Base-by-base conservation (phyloP, 2,113 vertebrate genomes). In the Leptobrachium ailaonicum region DNA sequence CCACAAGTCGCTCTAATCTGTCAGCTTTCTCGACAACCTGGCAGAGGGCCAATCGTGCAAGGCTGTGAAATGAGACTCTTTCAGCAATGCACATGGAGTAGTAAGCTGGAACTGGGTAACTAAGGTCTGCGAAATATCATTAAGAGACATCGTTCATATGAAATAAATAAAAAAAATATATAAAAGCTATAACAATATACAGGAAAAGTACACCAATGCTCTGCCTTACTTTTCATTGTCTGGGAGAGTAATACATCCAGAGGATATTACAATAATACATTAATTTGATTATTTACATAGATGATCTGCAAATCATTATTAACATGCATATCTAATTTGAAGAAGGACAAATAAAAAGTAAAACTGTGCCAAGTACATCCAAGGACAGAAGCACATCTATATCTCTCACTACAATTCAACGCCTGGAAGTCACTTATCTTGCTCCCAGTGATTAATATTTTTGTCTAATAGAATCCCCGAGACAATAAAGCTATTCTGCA, bases 401-500 rank as follows among this genome's bases (percentile, higher is more conserved):
- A 32, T 64, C 73, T 63, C 43, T 3, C 6, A 75, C 2, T 45
- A 75, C 62, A 75, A 66, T 60, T 14, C 50, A 60, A 60, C 9
- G 71, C 13, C 54, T 43, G 58, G 71, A 73, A 73, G 71, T 73
- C 50, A 54, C 50, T 12, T 56, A 73, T 5, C 41, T 42, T 54
- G 20, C 63, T 41, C 20, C 63, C 50, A 12, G 32, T 76, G 62
- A 76, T 76, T 76, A 75, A 64, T 32, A 32, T 75, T 75, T 63
- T 50, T 75, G 44, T 50, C 5, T 66, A 76, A 76, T 76, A 53
- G 62, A 5, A 66, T 53, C 66, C 11, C 40, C 41, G 14, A 53
- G 62, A 66, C 44, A 66, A 76, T 60, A 66, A 54, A 66, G 41
- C 53, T 32, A 76, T 66, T 76, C 9, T 53, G 32, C 42, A 20